Percentiles rank a stretch among this genome's conserved stretches.
These are phyloP conservation scores for Corydoras sp. DNA, from an alignment of 2,113 vertebrate species.

Conservation along the genomic window DNA sequence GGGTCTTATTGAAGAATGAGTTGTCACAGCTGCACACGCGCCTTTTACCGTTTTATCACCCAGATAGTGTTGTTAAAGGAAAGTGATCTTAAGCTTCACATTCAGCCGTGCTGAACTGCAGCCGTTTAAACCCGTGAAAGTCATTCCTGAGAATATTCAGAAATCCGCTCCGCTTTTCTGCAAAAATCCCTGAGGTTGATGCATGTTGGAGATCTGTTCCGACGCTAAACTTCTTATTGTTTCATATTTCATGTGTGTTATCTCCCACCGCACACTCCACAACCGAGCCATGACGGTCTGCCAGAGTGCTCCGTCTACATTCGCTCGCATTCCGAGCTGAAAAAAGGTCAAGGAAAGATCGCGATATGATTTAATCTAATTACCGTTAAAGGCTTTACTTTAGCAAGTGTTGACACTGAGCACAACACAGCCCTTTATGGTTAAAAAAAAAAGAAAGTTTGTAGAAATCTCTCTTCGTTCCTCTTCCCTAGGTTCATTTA, in stretches of 20 bases:
- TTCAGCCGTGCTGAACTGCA: constrained; percentile 22
- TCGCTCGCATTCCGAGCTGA: constrained; percentile 6
- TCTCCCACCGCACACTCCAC: constrained; percentile 16
- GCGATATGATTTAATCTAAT: constrained; percentile 11
- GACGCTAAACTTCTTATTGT: constrained; percentile 25
- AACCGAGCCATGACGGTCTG: constrained; percentile 23
- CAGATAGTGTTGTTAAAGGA: constrained; percentile 30
- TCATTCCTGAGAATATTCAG: constrained; percentile 5
- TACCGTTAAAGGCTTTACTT: constrained; percentile 1
- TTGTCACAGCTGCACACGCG: constrained; percentile 31
- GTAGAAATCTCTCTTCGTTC: constrained; percentile 14
- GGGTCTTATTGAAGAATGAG: constrained; percentile 39
- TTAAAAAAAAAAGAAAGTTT: constrained; percentile 1
- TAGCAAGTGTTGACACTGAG: constrained; percentile 1
- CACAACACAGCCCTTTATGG: not conserved
- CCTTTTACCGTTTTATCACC: constrained; percentile 30
- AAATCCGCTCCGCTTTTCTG: not conserved
- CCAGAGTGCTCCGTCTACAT: not conserved
- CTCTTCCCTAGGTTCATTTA: constrained; percentile 21
- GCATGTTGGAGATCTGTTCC: constrained; percentile 25
- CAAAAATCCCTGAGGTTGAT: constrained; percentile 18
- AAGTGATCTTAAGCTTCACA: constrained; percentile 29
- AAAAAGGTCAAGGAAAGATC: constrained; percentile 25
- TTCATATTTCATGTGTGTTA: constrained; percentile 35
- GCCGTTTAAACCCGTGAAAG: constrained; percentile 21